Evolutionary conservation across 2,797 vertebrate species (phyloP).

Genomic region (Novumbra hubbsi): DNA sequence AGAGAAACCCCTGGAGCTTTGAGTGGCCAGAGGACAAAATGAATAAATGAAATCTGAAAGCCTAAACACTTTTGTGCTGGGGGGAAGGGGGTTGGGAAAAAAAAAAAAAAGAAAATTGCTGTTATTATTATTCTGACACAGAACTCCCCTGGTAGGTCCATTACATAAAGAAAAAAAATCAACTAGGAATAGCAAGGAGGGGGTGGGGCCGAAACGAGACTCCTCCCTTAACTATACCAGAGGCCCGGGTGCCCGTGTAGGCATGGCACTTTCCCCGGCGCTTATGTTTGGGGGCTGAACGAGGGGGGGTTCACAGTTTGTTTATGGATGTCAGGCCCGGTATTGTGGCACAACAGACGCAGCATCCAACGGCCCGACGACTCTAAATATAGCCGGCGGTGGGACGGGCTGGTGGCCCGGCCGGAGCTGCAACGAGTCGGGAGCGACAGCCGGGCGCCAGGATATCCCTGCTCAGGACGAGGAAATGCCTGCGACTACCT

Average conservation of each 20-base stretch:
- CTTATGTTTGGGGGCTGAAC: conserved; percentile 30
- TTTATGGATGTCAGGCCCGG: conserved; percentile 33
- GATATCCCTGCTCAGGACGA: conserved; percentile 98
- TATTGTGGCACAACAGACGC: conserved; percentile 39
- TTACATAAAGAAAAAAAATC: conserved; percentile 24
- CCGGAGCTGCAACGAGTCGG: conserved; percentile 79
- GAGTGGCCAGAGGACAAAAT: background rate
- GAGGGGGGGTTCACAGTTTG: conserved; percentile 40
- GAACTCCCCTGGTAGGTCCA: conserved; percentile 42
- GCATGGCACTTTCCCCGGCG: conserved; percentile 39
- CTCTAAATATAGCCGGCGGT: conserved; percentile 89
- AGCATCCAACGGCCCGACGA: conserved; percentile 50
- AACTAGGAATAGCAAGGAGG: conserved; percentile 37
- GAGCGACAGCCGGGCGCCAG: conserved; percentile 98
- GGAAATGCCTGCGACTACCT: conserved; percentile 99
- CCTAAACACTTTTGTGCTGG: background rate
- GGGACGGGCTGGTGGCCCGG: conserved; percentile 43
- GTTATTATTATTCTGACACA: conserved; percentile 18
- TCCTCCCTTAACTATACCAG: conserved; percentile 11
- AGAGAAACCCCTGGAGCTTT: background rate
- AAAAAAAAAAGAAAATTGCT: background rate
- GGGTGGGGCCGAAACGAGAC: background rate
- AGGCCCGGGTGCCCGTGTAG: conserved; percentile 14
- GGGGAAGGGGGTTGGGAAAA: background rate
- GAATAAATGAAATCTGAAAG: background rate